Conservation (phyloP, 2,888 invertebrate genomes). For the Drosophila nr. perissopoda region DNA sequence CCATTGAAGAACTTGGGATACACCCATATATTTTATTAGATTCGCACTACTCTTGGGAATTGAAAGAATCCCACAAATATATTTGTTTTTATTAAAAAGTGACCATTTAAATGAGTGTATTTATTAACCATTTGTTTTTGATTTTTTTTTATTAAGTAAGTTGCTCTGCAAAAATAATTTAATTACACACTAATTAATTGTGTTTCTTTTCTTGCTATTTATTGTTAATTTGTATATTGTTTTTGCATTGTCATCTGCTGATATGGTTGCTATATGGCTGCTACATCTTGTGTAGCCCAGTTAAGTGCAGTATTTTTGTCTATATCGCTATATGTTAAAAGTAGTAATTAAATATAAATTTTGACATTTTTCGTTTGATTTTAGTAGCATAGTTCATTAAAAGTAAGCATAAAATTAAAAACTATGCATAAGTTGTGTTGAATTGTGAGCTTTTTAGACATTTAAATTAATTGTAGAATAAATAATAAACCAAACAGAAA, state of each 20-base stretch:
- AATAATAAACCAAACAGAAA: conserved; percentile 30
- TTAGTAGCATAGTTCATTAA: conserved; percentile 31
- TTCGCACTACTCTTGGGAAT: conserved; percentile 8
- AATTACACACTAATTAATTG: conserved; percentile 31
- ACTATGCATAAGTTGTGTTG: conserved; percentile 23
- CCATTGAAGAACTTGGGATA: conserved; percentile 9
- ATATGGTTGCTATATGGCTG: conserved; percentile 60
- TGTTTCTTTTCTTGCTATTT: conserved; percentile 22
- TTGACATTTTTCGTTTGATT: conserved; percentile 31
- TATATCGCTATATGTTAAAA: conserved; percentile 10
- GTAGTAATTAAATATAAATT: conserved; percentile 15
- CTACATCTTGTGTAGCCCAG: conserved; percentile 22
- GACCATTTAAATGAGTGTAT: conserved; percentile 12
- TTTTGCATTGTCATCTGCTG: conserved; percentile 69
- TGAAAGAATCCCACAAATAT: conserved; percentile 9
- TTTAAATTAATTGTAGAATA: conserved; percentile 44
- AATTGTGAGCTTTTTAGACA: conserved; percentile 37
- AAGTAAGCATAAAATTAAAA: conserved; percentile 19
- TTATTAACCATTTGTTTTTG: conserved; percentile 33
- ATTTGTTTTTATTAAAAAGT: conserved; percentile 1
- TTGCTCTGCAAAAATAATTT: conserved; percentile 57
- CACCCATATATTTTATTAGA: neutral
- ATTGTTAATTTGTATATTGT: conserved; percentile 36
- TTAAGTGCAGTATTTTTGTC: conserved; percentile 32
- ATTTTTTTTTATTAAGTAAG: conserved; percentile 35